Evolutionary conservation across 2,888 invertebrate species (phyloP).

Genomic region (Caenorhabditis imperialis): DNA sequence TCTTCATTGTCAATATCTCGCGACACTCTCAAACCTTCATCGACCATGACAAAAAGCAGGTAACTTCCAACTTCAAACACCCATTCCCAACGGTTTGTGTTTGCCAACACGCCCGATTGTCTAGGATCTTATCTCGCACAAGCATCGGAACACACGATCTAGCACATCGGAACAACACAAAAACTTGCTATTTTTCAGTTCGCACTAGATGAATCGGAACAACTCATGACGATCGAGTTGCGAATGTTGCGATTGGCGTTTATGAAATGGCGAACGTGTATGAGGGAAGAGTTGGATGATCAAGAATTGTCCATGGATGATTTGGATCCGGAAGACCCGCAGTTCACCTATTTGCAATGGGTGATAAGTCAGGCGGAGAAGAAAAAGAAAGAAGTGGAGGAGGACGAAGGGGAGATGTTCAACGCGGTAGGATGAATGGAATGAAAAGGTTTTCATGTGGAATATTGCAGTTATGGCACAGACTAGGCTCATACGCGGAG

Average conservation of each 20-base stretch:
- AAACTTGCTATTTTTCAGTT: slow-evolving; percentile 12
- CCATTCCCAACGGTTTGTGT: background rate
- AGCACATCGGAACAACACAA: slow-evolving; percentile 3
- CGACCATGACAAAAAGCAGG: background rate
- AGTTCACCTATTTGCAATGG: slow-evolving; percentile 31
- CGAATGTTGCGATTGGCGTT: slow-evolving; percentile 37
- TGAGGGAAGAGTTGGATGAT: slow-evolving; percentile 37
- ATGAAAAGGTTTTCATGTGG: background rate
- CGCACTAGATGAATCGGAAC: slow-evolving; percentile 9
- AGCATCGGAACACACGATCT: background rate
- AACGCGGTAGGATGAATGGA: slow-evolving; percentile 18
- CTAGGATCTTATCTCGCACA: too few species aligned
- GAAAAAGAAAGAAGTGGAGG: slow-evolving; percentile 18
- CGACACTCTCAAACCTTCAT: slow-evolving; percentile 6
- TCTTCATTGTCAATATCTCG: slow-evolving; percentile 19
- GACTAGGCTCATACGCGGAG: slow-evolving; percentile 23
- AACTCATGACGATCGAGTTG: slow-evolving; percentile 24
- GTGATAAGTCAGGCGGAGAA: slow-evolving; percentile 30
- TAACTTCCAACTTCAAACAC: background rate
- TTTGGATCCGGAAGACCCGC: slow-evolving; percentile 48
- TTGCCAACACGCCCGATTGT: too few species aligned
- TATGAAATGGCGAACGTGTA: slow-evolving; percentile 45
- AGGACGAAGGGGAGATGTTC: slow-evolving; percentile 27
- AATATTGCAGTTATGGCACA: slow-evolving; percentile 35
- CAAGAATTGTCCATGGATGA: slow-evolving; percentile 38